phyloP scores from a whole-genome alignment of 2,888 invertebrate species.

The Rhamphomyia laevipes region DNA sequence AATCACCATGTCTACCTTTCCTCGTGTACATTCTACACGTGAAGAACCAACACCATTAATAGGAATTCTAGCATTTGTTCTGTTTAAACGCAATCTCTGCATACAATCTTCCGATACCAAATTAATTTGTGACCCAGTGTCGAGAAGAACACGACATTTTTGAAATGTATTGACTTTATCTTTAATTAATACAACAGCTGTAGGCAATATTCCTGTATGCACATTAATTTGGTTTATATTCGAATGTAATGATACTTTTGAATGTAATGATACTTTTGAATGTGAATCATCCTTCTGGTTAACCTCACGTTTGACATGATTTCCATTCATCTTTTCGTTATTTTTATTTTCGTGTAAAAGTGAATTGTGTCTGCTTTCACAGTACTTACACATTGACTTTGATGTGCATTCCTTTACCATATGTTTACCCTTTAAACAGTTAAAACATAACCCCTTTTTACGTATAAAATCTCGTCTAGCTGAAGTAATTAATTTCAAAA shows the following conservation, averaged over 20 bases:
- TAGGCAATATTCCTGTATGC: too few relatives aligned
- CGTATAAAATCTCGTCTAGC: constrained; percentile 1
- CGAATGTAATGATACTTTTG: too few relatives aligned
- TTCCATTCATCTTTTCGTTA: too few relatives aligned
- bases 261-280: too few relatives aligned
- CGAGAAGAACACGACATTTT: background rate
- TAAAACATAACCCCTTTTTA: background rate
- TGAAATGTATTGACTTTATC: background rate
- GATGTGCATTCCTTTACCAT: background rate
- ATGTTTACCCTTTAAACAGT: background rate
- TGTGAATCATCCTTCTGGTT: too few relatives aligned
- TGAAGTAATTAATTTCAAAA: background rate
- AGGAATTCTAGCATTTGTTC: background rate
- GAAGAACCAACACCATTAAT: background rate
- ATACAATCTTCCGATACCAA: background rate
- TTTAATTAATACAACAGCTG: background rate
- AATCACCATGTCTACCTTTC: background rate
- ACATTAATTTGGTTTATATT: too few relatives aligned
- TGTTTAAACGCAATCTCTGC: background rate
- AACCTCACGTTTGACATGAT: too few relatives aligned
- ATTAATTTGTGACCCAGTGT: background rate
- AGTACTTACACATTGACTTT: background rate
- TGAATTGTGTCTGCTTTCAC: background rate
- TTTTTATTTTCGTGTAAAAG: background rate
- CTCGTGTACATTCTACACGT: background rate